These are phyloP conservation scores for Spinus olivaceus DNA, from an alignment of 2,797 vertebrate species.

Conservation along the genomic window DNA sequence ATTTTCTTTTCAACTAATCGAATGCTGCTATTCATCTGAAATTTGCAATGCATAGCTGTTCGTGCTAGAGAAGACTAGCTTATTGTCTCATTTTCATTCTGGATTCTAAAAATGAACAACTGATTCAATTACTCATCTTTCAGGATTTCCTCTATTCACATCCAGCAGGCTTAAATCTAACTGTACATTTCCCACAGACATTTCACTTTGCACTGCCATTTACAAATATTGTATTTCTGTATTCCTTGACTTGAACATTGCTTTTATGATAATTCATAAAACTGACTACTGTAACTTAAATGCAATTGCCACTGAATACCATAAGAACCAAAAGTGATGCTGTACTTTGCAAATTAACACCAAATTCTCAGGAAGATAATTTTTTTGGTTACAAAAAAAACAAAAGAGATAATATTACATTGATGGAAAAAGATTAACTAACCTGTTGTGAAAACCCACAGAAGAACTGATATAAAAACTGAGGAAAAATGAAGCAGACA, in stretches of 20 bases:
- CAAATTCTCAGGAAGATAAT: background rate
- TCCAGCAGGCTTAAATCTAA: background rate
- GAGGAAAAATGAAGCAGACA: constrained; percentile 83
- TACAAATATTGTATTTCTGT: background rate
- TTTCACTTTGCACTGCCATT: background rate
- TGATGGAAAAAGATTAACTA: constrained; percentile 15
- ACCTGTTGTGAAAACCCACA: constrained; percentile 99
- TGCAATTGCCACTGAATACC: background rate
- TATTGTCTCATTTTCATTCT: background rate
- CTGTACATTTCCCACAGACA: background rate
- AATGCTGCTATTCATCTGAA: background rate
- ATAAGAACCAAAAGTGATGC: background rate
- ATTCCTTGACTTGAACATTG: background rate
- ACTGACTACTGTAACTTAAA: background rate
- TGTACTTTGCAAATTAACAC: background rate
- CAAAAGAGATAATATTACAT: background rate
- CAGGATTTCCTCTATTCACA: background rate
- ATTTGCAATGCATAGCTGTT: background rate
- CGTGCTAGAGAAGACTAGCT: background rate
- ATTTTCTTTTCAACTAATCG: background rate
- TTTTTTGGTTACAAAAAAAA: background rate
- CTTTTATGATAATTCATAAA: background rate
- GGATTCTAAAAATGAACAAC: background rate
- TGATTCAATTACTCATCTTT: background rate
- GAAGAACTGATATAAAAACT: constrained; percentile 99